Evolutionary conservation across 2,113 vertebrate species (phyloP), one percentile per base, ranked within the genome.

Genomic region (Numenius arquata): DNA sequence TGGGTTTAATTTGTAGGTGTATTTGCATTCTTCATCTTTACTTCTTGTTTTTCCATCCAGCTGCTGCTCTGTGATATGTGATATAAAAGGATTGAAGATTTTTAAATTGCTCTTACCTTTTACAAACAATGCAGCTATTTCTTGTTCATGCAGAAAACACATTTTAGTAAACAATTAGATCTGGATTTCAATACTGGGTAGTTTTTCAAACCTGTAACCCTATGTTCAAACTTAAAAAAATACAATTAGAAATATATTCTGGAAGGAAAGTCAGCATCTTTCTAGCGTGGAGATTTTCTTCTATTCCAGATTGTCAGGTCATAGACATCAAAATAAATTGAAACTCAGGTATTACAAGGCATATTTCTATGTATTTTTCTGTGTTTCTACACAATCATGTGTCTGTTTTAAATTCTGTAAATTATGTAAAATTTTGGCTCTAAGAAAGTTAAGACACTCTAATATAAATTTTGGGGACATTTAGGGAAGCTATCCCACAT

Each of bases 251-350:
- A 96, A 93, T 94, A 82, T 88, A 88, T 9, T 88, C 65, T 76
- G 52, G 87, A 59, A 91, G 65, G 90, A 96, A 97, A 88, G 53
- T 84, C 63, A 96, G 89, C 91, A 93, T 89, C 79, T 84, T 89
- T 72, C 45, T 66, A 77, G 5, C 7, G 8, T 50, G 19, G 26
- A 72, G 6, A 84, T 81, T 66, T 63, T 66, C 15, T 81, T 85
- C 32, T 82, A 8, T 53, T 82, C 23, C 6, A 63, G 29, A 10
- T 21, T 59, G 22, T 84, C 45, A 2, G 20, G 70, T 61, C 16
- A 25, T 76, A 27, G 62, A 27, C 2, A 2, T 65, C 38, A 59
- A 73, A 82, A 71, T 36, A 78, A 63, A 71, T 56, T 59, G 38
- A 81, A 91, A 59, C 6, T 74, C 11, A 12, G 10, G 9, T 48